Evolutionary conservation across 2,888 invertebrate genomes (phyloP), one percentile per base, ranked within the genome.

Genomic region (Limenitis camilla): DNA sequence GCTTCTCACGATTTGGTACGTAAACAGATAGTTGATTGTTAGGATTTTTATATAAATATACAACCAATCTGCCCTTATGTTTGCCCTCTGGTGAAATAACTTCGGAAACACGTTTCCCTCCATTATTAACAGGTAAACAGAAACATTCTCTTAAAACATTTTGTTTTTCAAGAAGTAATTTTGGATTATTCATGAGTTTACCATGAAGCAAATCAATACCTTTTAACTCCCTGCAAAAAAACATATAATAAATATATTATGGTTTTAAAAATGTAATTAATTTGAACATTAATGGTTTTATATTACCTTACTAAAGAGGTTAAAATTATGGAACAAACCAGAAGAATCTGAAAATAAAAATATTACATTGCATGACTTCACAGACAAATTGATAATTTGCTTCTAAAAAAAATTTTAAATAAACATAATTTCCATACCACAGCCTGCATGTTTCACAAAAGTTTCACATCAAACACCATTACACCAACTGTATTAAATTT

Each of bases 1-100:
- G 84, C 54, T 72, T 78, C 9, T 68, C 58, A 8, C 28, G 33
- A 41, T 63, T 70, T 2, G 84, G 84, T 8, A 72, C 62, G 40
- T 73, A 76, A 29, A 73, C 48, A 38, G 67, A 63, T 4, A 78
- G 49, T 38, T 66, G 42, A 6, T 65, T 53, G 4, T 31, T 19
- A 5, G 45, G 9, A 40, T 69, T 61, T 60, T 55, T 71, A 53
- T 79, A 85, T 0, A 81, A 46, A 55, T 72, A 78, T 1, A 81
- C 58, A 0, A 81, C 75, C 5, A 79, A 52, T 57, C 83, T 70
- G 52, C 76, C 69, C 4, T 36, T 11, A 30, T 70, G 52, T 8
- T 50, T 29, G 0, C 65, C 64, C n/a, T 55, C 27, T 19, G 11
- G 11, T 33, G 32, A 27, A 5, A 77, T 27, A n/a, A 62, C 28